A percentile compares a stretch with the other conserved stretches of the same genome.
Evolutionary conservation across 2,113 vertebrate genomes (phyloP).

Genomic region (Ifrita kowaldi): DNA sequence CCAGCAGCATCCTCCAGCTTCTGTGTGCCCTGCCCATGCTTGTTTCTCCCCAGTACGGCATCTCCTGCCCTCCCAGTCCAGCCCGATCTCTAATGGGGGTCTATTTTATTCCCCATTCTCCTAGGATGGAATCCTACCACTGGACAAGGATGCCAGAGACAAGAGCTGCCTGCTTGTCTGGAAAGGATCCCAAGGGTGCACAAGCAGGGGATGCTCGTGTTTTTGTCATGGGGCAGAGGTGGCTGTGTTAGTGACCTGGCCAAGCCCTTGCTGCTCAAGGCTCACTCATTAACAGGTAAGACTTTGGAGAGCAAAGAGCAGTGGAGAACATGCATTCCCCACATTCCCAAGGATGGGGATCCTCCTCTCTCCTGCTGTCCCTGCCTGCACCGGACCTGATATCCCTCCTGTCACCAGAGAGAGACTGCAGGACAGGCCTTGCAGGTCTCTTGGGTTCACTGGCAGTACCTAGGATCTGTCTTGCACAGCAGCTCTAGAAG

Average conservation of each 20-base stretch:
- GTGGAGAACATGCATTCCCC: background rate
- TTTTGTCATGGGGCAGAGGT: background rate
- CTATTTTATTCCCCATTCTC: background rate
- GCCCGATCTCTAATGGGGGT: background rate
- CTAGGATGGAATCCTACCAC: background rate
- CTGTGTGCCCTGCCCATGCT: background rate
- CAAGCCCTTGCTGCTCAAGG: background rate
- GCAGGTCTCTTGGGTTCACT: background rate
- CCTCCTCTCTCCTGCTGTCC: background rate
- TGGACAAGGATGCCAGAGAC: background rate
- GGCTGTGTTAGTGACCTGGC: background rate
- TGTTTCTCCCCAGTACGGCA: background rate
- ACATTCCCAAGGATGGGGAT: background rate
- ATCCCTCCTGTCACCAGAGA: background rate
- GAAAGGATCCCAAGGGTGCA: background rate
- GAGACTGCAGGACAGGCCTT: background rate
- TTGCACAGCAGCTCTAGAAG: rapidly evolving
- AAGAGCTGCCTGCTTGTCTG: background rate
- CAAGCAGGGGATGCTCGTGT: background rate
- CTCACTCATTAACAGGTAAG: slow-evolving; percentile 42
- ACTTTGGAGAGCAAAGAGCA: background rate
- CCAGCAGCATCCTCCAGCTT: background rate
- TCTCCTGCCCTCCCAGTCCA: background rate
- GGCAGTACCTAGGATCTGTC: background rate
- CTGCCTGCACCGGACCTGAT: background rate